Evolutionary conservation across 2,113 vertebrate genomes (phyloP).

Genomic region (Conger conger): DNA sequence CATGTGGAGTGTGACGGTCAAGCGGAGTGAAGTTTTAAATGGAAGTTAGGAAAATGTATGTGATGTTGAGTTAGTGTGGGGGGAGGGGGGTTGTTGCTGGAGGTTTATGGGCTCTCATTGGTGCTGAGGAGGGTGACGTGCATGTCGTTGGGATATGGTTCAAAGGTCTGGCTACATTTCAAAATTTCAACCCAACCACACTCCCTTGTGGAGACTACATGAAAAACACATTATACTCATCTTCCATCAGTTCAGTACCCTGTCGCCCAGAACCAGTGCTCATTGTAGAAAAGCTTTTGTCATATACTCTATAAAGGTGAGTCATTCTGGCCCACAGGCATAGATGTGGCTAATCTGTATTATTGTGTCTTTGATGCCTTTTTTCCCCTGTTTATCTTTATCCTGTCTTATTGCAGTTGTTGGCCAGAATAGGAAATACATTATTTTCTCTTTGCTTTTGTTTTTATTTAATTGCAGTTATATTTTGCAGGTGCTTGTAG

Average conservation of each 20-base stretch:
- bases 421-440: not conserved
- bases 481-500: not conserved
- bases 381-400: not conserved
- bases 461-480: constrained; percentile 13
- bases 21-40: constrained; percentile 14
- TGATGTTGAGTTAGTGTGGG: not conserved
- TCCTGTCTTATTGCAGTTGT: not conserved
- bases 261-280: constrained; percentile 5
- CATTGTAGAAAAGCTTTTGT: constrained; percentile 8
- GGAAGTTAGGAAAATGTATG: not conserved
- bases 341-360: constrained; percentile 16
- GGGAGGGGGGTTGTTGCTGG: not conserved
- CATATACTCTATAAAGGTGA: constrained; percentile 13
- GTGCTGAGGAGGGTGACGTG: not conserved
- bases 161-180: not conserved
- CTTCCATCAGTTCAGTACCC: not conserved
- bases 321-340: constrained; percentile 14
- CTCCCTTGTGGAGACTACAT: not conserved
- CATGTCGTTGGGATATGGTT: not conserved
- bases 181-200: not conserved
- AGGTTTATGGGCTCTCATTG: not conserved
- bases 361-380: not conserved
- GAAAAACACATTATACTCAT: not conserved
- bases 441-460: not conserved
- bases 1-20: constrained; percentile 54